Evolutionary conservation across 1,140 invertebrate genomes (phyloP).

Genomic region (Aleiodes sp.): DNA sequence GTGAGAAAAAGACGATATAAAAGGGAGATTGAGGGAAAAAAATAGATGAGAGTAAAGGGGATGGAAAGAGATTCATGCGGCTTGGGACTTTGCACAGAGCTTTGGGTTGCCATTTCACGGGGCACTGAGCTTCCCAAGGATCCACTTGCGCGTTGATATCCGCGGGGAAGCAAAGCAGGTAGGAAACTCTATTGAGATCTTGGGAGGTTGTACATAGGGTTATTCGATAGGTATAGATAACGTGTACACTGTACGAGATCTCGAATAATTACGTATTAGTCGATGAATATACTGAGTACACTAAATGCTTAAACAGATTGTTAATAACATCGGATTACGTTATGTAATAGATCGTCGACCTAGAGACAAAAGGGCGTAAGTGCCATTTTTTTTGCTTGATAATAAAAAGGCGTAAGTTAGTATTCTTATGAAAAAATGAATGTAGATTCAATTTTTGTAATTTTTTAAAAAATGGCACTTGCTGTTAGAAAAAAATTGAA

Average conservation of each 20-base stretch:
- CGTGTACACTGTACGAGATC: too few species aligned
- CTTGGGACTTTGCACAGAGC: constrained; percentile 8
- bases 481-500: too few species aligned
- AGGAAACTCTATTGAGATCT: background rate
- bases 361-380: too few species aligned
- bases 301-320: background rate
- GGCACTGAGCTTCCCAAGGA: constrained; percentile 9
- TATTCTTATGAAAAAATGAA: too few species aligned
- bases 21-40: background rate
- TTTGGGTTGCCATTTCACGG: constrained; percentile 28
- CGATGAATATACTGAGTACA: background rate
- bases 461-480: too few species aligned
- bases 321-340: background rate
- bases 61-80: background rate
- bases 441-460: too few species aligned
- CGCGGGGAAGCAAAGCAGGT: background rate
- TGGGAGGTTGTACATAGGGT: background rate
- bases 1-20: background rate
- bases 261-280: background rate
- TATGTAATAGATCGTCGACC: too few species aligned
- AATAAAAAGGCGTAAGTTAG: too few species aligned
- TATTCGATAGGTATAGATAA: background rate
- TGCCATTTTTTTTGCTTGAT: too few species aligned
- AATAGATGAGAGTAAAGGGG: background rate
- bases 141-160: background rate